These are phyloP conservation scores for Cantharis flavilabris DNA, from an alignment of 2,888 invertebrate species.

Conservation along the genomic window DNA sequence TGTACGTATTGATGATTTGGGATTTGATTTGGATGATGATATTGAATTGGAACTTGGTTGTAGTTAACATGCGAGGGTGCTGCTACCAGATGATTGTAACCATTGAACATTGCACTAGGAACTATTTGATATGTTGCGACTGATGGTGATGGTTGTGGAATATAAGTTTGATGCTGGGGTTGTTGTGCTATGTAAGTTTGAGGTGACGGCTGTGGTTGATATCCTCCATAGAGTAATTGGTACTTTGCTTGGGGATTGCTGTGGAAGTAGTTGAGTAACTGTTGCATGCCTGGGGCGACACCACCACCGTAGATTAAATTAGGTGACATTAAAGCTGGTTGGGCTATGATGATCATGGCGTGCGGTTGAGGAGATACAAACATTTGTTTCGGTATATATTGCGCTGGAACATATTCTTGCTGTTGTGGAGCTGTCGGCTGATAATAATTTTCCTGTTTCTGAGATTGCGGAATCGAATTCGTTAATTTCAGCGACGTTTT, in stretches of 20 bases:
- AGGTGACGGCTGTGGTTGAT: constrained; percentile 29
- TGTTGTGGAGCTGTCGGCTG: constrained; percentile 7
- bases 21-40: constrained; percentile 5
- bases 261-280: constrained; percentile 49
- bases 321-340: constrained; percentile 47
- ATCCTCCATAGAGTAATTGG: constrained; percentile 36
- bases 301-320: constrained; percentile 39
- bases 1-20: constrained; percentile 21
- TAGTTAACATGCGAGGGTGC: constrained; percentile 5
- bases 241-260: constrained; percentile 47
- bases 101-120: constrained; percentile 10
- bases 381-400: constrained; percentile 25
- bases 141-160: constrained; percentile 23
- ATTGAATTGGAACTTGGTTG: constrained; percentile 1
- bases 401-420: constrained; percentile 14
- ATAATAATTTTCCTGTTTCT: constrained; percentile 33
- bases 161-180: constrained; percentile 12
- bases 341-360: constrained; percentile 52
- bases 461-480: constrained; percentile 33
- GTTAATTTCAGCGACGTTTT: constrained; percentile 23
- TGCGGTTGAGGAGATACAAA: constrained; percentile 36
- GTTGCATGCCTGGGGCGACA: constrained; percentile 34
- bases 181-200: constrained; percentile 37
- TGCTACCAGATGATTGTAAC: constrained; percentile 13
- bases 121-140: constrained; percentile 29